Percentiles rank a stretch among this genome's conserved stretches.
phyloP scores from a whole-genome alignment of 2,113 vertebrate species.

The Pipa parva region DNA sequence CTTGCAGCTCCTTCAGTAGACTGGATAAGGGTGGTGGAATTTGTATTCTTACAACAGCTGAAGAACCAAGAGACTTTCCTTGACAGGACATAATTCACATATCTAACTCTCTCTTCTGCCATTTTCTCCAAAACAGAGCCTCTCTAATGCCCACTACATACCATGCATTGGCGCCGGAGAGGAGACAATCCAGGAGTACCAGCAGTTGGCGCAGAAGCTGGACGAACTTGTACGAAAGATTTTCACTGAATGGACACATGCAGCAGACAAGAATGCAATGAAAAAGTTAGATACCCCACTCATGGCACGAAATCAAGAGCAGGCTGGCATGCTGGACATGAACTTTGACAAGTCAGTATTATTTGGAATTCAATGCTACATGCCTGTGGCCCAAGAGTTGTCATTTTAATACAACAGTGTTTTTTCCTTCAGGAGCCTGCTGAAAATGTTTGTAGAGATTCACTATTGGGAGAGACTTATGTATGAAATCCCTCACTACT shows the following conservation, averaged over 20 bases:
- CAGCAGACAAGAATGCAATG: conserved; percentile 62
- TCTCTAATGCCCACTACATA: conserved; percentile 64
- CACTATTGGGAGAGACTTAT: conserved; percentile 74
- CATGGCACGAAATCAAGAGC: conserved; percentile 61
- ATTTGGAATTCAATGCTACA: no score
- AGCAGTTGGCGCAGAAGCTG: conserved; percentile 62
- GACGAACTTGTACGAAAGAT: conserved; percentile 69
- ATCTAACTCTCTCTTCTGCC: no score
- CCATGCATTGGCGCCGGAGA: conserved; percentile 57
- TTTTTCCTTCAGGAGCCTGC: conserved; percentile 57
- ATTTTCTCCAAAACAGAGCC: conserved; percentile 53
- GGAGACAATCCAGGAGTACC: conserved; percentile 53
- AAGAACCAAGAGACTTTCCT: no score
- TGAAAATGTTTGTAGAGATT: conserved; percentile 73
- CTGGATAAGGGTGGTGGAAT: no score
- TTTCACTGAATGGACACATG: conserved; percentile 76
- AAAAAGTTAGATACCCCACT: conserved; percentile 70
- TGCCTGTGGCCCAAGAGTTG: neutral
- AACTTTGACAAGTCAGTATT: conserved; percentile 79
- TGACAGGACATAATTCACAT: no score
- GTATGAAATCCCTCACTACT: conserved; percentile 74
- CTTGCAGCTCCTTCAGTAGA: no score
- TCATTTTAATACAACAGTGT: neutral
- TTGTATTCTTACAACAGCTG: no score
- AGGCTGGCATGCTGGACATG: conserved; percentile 63